Evolutionary conservation across 2,888 invertebrate genomes (phyloP).

Genomic region (Aleiodes leptofemur): DNA sequence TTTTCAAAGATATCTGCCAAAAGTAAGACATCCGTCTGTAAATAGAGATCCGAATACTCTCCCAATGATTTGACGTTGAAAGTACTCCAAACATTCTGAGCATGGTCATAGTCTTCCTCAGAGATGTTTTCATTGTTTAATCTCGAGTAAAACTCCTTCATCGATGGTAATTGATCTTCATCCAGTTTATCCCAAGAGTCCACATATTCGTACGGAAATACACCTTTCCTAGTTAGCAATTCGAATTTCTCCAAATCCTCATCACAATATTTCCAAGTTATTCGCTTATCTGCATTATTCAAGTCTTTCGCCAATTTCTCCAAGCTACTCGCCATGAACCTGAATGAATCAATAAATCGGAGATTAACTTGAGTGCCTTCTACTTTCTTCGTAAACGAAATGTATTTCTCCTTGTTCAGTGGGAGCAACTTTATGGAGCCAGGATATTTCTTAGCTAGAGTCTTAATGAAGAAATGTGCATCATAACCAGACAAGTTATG

Average conservation of each 20-base stretch:
- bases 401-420: background rate
- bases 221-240: slow-evolving; percentile 58
- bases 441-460: background rate
- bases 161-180: slow-evolving; percentile 50
- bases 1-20: slow-evolving; percentile 23
- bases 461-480: no score
- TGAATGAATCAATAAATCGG: slow-evolving; percentile 45
- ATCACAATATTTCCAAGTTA: no score
- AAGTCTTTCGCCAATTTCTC: no score
- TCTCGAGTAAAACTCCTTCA: slow-evolving; percentile 55
- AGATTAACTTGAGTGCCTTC: slow-evolving; percentile 29
- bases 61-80: no score
- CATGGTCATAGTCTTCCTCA: slow-evolving; percentile 23
- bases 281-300: no score
- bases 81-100: background rate
- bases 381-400: slow-evolving; percentile 33
- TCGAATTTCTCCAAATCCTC: background rate
- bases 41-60: background rate
- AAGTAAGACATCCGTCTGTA: background rate
- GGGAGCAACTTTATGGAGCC: background rate
- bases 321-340: slow-evolving; percentile 13
- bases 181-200: slow-evolving; percentile 48
- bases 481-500: no score
- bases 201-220: slow-evolving; percentile 67
- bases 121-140: slow-evolving; percentile 54